Conservation (phyloP, 2,113 vertebrate species). For the Caranx ignobilis region DNA sequence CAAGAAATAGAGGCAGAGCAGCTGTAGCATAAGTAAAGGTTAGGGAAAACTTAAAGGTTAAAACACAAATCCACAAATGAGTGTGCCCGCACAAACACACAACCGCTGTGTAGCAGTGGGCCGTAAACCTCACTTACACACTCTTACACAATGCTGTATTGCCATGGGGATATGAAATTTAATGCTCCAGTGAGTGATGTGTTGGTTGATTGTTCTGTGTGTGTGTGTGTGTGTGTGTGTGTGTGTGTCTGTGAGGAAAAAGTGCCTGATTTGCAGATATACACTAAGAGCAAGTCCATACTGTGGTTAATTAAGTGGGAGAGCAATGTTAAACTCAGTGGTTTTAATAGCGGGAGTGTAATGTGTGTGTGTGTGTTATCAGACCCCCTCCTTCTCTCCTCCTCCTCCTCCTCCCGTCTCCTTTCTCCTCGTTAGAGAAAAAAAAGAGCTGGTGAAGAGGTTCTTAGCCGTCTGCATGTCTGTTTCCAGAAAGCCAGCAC, state of each 20-base stretch:
- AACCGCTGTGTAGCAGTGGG: slow-evolving; percentile 55
- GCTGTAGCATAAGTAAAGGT: slow-evolving; percentile 81
- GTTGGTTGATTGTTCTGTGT: slow-evolving; percentile 69
- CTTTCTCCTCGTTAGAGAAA: slow-evolving; percentile 67
- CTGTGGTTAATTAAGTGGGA: slow-evolving; percentile 83
- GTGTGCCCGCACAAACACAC: slow-evolving; percentile 47
- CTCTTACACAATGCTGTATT: slow-evolving; percentile 67
- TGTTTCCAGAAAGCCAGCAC: slow-evolving; percentile 73
- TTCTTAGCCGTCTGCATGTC: slow-evolving; percentile 74
- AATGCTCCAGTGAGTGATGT: slow-evolving; percentile 79
- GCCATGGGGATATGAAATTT: slow-evolving; percentile 78
- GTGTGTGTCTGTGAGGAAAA: slow-evolving; percentile 61
- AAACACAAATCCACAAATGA: slow-evolving; percentile 56
- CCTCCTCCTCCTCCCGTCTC: slow-evolving; percentile 30
- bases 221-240: slow-evolving; percentile 37
- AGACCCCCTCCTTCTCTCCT: slow-evolving; percentile 28
- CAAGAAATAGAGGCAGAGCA: slow-evolving; percentile 67
- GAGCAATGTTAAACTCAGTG: slow-evolving; percentile 79
- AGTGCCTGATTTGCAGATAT: slow-evolving; percentile 81
- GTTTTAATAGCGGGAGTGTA: slow-evolving; percentile 74
- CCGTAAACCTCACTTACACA: slow-evolving; percentile 74
- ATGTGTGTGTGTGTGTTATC: slow-evolving; percentile 52
- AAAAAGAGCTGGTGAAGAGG: slow-evolving; percentile 67
- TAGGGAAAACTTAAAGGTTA: slow-evolving; percentile 82
- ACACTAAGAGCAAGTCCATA: slow-evolving; percentile 74